Percentiles rank a stretch among this genome's conserved stretches.
Conservation (phyloP, 23 tunicate genomes). For the Halocynthia aurantium region DNA sequence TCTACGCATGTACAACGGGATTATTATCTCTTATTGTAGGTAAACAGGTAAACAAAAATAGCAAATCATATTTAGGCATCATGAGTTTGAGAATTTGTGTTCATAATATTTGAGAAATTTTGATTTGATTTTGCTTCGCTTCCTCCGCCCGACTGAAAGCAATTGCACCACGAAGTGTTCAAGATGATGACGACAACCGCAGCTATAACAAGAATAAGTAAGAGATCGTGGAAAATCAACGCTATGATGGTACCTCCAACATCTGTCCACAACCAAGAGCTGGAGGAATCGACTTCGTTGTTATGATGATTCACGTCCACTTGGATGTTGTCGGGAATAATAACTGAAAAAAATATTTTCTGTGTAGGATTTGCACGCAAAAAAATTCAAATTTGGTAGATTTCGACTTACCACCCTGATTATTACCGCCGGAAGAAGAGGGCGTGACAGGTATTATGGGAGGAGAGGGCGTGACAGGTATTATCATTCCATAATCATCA, state of each 20-base stretch:
- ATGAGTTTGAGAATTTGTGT: neutral
- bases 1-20: too few relatives aligned
- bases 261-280: slow-evolving; percentile 62
- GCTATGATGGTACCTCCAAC: slow-evolving; percentile 36
- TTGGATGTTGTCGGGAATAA: slow-evolving; percentile 22
- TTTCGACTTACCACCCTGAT: slow-evolving; percentile 2
- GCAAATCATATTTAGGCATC: neutral
- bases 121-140: too few relatives aligned
- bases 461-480: neutral
- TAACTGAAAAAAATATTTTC: neutral
- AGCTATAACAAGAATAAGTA: slow-evolving; percentile 36
- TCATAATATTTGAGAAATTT: neutral
- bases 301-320: slow-evolving; percentile 32
- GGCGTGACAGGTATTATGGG: too few relatives aligned
- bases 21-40: too few relatives aligned
- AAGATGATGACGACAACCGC: neutral
- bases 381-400: neutral
- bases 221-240: slow-evolving; percentile 62
- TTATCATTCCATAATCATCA: slow-evolving; percentile 23
- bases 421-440: neutral
- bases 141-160: too few relatives aligned
- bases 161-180: too few relatives aligned
- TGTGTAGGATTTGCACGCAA: neutral
- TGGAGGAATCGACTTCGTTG: slow-evolving; percentile 43
- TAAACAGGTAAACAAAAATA: neutral